These are phyloP conservation scores for Arctia plantaginis DNA, from an alignment of 2,888 invertebrate genomes.

Conservation along the genomic window DNA sequence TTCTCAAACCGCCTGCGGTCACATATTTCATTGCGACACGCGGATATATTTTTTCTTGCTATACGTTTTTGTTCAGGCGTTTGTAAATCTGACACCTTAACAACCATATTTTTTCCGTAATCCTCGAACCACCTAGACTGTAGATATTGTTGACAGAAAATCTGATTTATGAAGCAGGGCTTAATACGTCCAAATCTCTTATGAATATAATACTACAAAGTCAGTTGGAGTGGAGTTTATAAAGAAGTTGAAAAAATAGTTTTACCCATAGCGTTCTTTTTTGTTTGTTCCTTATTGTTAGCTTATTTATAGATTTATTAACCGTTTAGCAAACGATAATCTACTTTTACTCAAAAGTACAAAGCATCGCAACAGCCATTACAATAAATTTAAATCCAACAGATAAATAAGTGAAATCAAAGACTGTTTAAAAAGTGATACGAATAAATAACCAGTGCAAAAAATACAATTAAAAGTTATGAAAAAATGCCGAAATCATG, in stretches of 20 bases:
- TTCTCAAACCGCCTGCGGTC: slow-evolving; percentile 61
- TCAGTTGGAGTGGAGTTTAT: background rate
- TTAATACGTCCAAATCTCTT: background rate
- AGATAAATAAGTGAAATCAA: slow-evolving; percentile 40
- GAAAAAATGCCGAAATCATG: slow-evolving; percentile 72
- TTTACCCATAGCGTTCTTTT: background rate
- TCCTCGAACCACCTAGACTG: slow-evolving; percentile 31
- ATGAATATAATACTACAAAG: background rate
- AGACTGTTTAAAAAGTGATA: slow-evolving; percentile 45
- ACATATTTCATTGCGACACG: slow-evolving; percentile 63
- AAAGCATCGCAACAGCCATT: slow-evolving; percentile 63
- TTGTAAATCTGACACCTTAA: slow-evolving; percentile 59
- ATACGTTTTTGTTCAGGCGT: slow-evolving; percentile 62
- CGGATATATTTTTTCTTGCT: slow-evolving; percentile 58
- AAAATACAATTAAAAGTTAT: slow-evolving; percentile 55
- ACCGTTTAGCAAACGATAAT: background rate
- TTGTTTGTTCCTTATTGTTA: background rate
- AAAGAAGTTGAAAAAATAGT: too few relatives aligned
- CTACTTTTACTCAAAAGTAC: slow-evolving; percentile 26
- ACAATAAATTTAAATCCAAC: slow-evolving; percentile 37
- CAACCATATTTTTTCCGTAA: slow-evolving; percentile 49
- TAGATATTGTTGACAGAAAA: slow-evolving; percentile 35
- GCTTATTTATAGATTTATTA: background rate
- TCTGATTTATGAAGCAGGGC: slow-evolving; percentile 32
- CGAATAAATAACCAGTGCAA: slow-evolving; percentile 55